Percentiles rank a stretch among this genome's conserved stretches.
phyloP scores from a whole-genome alignment of 2,888 invertebrate species.

The Zaprionus obscuricornis region DNA sequence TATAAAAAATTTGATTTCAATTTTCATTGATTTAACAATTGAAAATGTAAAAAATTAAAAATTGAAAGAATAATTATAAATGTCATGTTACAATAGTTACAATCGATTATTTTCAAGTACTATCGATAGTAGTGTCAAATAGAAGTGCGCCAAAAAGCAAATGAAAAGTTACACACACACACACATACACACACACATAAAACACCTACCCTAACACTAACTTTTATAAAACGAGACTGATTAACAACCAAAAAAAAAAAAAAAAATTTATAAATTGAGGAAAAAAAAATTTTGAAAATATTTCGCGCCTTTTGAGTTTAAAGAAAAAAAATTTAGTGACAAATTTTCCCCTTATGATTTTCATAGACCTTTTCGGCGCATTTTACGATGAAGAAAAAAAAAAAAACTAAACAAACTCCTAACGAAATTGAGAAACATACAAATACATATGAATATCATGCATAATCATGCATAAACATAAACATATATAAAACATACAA shows the following conservation, averaged over 20 bases:
- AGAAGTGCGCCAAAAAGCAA: too few species aligned
- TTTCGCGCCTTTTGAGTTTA: slow-evolving; percentile 14
- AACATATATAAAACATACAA: background rate
- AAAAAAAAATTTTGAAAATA: too few species aligned
- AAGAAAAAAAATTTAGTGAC: slow-evolving; percentile 5
- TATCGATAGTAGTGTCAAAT: too few species aligned
- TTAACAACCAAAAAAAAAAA: too few species aligned
- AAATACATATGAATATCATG: background rate
- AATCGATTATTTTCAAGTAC: too few species aligned
- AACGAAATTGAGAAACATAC: slow-evolving; percentile 1
- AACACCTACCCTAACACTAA: background rate
- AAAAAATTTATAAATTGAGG: slow-evolving; percentile 15
- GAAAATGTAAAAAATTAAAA: too few species aligned
- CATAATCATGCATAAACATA: slow-evolving; percentile 3
- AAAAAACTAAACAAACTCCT: too few species aligned
- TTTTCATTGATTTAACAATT: too few species aligned
- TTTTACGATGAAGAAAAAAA: too few species aligned
- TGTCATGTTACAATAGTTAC: too few species aligned
- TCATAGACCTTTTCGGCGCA: slow-evolving; percentile 1
- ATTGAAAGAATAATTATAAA: too few species aligned
- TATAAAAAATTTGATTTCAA: too few species aligned
- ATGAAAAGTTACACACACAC: background rate
- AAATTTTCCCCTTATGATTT: slow-evolving; percentile 19
- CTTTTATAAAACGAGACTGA: slow-evolving; percentile 40
- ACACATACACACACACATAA: background rate